These are phyloP conservation scores for Decapterus maruadsi DNA, from an alignment of 2,797 vertebrate genomes.

Conservation along the genomic window DNA sequence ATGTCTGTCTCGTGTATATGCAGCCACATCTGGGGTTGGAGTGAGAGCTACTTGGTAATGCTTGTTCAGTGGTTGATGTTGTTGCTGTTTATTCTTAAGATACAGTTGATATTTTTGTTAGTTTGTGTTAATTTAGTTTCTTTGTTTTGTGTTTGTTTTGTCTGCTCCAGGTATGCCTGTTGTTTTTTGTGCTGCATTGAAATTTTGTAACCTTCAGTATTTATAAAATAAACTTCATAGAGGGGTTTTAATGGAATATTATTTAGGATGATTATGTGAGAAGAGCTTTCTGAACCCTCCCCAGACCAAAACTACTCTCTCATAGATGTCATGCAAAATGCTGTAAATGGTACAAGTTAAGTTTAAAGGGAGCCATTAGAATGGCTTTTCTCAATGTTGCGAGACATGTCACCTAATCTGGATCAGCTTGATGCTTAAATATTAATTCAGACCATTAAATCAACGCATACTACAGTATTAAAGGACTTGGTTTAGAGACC, in stretches of 20 bases:
- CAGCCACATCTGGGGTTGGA: conserved; percentile 4
- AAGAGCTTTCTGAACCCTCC: conserved; percentile 8
- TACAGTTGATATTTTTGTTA: not conserved
- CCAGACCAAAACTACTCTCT: not conserved
- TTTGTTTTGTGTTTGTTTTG: not conserved
- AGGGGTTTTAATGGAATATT: conserved; percentile 32
- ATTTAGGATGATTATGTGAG: not conserved
- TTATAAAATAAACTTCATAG: conserved; percentile 5
- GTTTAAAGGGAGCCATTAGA: not conserved
- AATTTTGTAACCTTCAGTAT: not conserved
- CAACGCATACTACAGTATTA: not conserved
- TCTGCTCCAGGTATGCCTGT: not conserved
- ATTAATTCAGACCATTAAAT: not conserved
- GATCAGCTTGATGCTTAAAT: conserved; percentile 11
- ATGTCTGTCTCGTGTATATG: conserved; percentile 6
- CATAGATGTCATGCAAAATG: not conserved
- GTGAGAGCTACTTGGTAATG: not conserved
- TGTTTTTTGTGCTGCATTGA: not conserved
- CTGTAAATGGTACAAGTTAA: not conserved
- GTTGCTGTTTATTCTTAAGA: not conserved
- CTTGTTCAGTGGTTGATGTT: conserved; percentile 20
- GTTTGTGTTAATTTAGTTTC: not conserved
- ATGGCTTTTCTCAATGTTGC: not conserved
- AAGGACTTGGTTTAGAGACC: not conserved
- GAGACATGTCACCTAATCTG: conserved; percentile 12